Conservation (phyloP, 1,140 invertebrate genomes). For the Calliopsis andreniformis region DNA sequence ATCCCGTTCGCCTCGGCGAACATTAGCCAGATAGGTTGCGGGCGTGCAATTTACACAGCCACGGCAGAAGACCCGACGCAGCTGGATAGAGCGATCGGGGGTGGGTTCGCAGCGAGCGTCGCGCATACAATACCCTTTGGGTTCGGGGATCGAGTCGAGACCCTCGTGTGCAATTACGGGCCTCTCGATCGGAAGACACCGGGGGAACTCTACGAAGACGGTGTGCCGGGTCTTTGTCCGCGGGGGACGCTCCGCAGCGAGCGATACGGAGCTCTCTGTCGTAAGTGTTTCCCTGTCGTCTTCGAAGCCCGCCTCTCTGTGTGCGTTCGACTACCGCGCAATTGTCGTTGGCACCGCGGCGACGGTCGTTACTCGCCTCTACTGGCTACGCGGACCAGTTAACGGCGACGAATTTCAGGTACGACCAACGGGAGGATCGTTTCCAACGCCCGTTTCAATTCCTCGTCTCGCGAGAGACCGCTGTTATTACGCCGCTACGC, state of each 20-base stretch:
- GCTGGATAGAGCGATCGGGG: no score
- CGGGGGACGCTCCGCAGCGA: slow-evolving; percentile 66
- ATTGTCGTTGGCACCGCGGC: slow-evolving; percentile 11
- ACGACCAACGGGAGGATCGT: slow-evolving; percentile 2
- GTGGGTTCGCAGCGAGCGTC: background rate
- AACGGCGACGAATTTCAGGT: background rate
- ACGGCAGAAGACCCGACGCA: slow-evolving; percentile 25
- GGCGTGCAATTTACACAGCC: slow-evolving; percentile 69
- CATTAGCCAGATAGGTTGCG: slow-evolving; percentile 70
- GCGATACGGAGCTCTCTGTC: slow-evolving; percentile 69
- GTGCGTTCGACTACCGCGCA: background rate
- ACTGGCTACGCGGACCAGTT: slow-evolving; percentile 4
- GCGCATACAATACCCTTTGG: slow-evolving; percentile 35
- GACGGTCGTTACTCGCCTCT: slow-evolving; percentile 8
- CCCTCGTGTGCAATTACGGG: slow-evolving; percentile 77
- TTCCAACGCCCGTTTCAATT: background rate
- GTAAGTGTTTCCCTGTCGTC: slow-evolving; percentile 61
- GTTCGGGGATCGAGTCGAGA: slow-evolving; percentile 66
- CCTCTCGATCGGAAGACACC: slow-evolving; percentile 70
- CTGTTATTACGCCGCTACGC: background rate
- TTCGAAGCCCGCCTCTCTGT: background rate
- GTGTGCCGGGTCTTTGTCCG: slow-evolving; percentile 69
- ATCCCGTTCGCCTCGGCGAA: slow-evolving; percentile 64
- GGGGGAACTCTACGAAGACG: slow-evolving; percentile 66
- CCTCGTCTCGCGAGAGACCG: background rate